These are phyloP conservation scores for Anoplolepis gracilipes DNA, from an alignment of 1,140 invertebrate species.

Conservation along the genomic window DNA sequence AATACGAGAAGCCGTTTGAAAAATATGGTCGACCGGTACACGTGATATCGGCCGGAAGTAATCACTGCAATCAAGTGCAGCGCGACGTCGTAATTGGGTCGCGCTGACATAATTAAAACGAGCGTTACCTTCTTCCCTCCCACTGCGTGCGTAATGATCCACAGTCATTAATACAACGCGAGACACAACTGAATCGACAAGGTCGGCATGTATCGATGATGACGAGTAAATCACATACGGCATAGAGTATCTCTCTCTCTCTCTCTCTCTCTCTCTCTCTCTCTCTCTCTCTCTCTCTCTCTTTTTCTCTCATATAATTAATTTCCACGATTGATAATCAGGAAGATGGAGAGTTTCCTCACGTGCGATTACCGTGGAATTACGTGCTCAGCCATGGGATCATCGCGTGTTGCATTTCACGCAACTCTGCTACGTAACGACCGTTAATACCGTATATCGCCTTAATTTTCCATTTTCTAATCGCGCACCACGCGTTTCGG, in stretches of 20 bases:
- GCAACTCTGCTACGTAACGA: conserved; percentile 45
- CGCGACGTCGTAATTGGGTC: conserved; percentile 38
- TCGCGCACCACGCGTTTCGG: conserved; percentile 23
- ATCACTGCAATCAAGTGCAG: conserved; percentile 1
- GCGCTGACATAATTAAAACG: conserved; percentile 40
- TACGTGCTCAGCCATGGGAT: conserved; percentile 36
- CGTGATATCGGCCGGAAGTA: conserved; percentile 17
- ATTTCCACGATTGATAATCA: conserved; percentile 47
- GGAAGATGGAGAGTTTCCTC: conserved; percentile 42
- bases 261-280: not conserved
- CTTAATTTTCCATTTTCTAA: conserved; percentile 38
- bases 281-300: not conserved
- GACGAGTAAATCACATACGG: not conserved
- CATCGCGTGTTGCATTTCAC: conserved; percentile 56
- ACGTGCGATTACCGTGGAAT: conserved; percentile 43
- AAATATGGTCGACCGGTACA: not conserved
- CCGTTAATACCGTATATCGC: not conserved
- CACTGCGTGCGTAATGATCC: conserved; percentile 6
- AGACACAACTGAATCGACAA: conserved; percentile 16
- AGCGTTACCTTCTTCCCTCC: not conserved
- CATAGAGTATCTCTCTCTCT: no score
- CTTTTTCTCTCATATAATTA: conserved; percentile 35
- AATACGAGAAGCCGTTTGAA: not conserved
- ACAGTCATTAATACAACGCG: conserved; percentile 22
- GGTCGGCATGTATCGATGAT: not conserved